A percentile compares a stretch with the other conserved stretches of the same genome.
Conservation (phyloP, 2,888 invertebrate genomes). For the Hirtodrosophila alboralis region DNA sequence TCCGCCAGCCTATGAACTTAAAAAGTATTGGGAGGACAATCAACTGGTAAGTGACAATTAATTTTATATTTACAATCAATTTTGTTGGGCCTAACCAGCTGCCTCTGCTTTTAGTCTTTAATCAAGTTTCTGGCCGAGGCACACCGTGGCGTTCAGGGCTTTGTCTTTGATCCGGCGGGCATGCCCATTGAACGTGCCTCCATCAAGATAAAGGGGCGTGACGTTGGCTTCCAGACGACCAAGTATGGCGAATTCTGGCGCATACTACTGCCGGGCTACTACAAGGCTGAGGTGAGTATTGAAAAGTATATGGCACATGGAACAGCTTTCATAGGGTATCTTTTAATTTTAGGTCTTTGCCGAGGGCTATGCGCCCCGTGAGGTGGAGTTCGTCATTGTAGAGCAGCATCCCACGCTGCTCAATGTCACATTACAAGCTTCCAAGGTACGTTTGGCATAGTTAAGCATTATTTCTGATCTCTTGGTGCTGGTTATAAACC, state of each 20-base stretch:
- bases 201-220: slow-evolving; percentile 91
- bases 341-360: slow-evolving; percentile 88
- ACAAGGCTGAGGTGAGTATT: slow-evolving; percentile 90
- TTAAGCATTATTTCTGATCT: not conserved
- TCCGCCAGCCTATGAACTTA: slow-evolving; percentile 91
- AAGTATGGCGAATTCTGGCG: slow-evolving; percentile 98
- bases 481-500: slow-evolving; percentile 45
- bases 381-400: slow-evolving; percentile 93
- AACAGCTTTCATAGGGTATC: slow-evolving; percentile 13
- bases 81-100: not conserved
- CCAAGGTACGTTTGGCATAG: slow-evolving; percentile 86
- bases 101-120: slow-evolving; percentile 87
- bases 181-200: slow-evolving; percentile 91
- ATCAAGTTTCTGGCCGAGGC: slow-evolving; percentile 93
- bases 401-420: slow-evolving; percentile 93
- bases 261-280: slow-evolving; percentile 93
- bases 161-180: slow-evolving; percentile 91
- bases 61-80: not conserved
- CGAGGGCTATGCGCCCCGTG: slow-evolving; percentile 92
- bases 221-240: slow-evolving; percentile 93
- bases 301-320: too few relatives aligned
- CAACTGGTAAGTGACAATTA: slow-evolving; percentile 87
- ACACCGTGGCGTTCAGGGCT: slow-evolving; percentile 94
- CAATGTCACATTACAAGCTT: slow-evolving; percentile 91
- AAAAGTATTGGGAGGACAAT: slow-evolving; percentile 95